A percentile compares a stretch with the other conserved stretches of the same genome.
Conservation (phyloP, 2,797 vertebrate species). For the Masticophis lateralis region DNA sequence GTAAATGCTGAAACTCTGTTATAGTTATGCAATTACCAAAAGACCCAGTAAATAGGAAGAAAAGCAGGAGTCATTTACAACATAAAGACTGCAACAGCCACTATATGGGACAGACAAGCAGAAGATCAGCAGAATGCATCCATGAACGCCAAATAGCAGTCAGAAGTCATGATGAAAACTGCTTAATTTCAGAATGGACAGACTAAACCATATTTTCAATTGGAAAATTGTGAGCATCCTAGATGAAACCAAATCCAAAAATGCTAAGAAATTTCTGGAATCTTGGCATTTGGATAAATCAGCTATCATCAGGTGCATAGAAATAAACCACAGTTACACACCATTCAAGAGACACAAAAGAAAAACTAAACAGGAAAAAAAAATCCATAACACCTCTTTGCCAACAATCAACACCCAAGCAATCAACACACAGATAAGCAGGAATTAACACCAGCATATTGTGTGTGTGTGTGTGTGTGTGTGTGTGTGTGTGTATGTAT, state of each 20-base stretch:
- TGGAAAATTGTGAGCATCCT: not conserved
- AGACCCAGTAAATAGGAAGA: not conserved
- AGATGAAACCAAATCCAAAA: not conserved
- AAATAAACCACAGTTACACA: not conserved
- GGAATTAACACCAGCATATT: not conserved
- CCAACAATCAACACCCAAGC: not conserved
- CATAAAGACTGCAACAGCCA: not conserved
- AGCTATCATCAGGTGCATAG: not conserved
- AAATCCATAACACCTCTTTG: not conserved
- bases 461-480: too few relatives aligned
- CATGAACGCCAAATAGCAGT: not conserved
- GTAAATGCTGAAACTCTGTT: conserved; percentile 32
- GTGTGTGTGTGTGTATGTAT: too few relatives aligned
- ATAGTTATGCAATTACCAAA: not conserved
- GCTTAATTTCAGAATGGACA: not conserved
- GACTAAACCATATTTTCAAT: not conserved
- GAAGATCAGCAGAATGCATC: not conserved
- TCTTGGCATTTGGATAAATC: not conserved
- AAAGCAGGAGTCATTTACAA: not conserved
- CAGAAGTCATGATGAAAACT: not conserved
- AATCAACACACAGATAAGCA: not conserved
- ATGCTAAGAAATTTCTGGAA: not conserved
- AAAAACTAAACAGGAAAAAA: not conserved
- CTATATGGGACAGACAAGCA: not conserved
- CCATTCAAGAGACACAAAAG: not conserved